phyloP scores from a whole-genome alignment of 1,140 invertebrate species.

The Musca vetustissima region DNA sequence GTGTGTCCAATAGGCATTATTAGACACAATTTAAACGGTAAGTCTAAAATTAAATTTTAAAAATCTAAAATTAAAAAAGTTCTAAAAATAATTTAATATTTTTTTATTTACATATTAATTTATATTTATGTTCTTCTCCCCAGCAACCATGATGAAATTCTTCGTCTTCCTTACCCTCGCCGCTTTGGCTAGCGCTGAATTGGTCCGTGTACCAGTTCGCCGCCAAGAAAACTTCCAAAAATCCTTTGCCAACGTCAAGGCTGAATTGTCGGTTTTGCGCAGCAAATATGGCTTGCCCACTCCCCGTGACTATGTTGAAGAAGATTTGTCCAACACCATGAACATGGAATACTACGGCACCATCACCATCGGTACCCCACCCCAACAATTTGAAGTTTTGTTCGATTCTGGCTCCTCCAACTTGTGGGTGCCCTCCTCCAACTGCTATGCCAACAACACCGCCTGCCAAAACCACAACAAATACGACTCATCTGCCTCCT shows the following conservation, averaged over 20 bases:
- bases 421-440: constrained; percentile 96
- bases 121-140: too few relatives aligned
- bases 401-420: constrained; percentile 99
- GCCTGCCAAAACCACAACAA: constrained; percentile 86
- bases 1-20: too few relatives aligned
- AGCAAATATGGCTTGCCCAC: constrained; percentile 34
- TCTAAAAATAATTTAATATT: too few relatives aligned
- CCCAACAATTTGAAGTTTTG: constrained; percentile 92
- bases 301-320: background rate
- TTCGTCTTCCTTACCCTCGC: constrained; percentile 32
- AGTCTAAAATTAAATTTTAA: too few relatives aligned
- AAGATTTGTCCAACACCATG: constrained; percentile 37
- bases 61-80: too few relatives aligned
- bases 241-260: constrained; percentile 26
- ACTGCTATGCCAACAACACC: constrained; percentile 68
- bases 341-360: constrained; percentile 62
- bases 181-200: constrained; percentile 34
- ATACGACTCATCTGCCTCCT: constrained; percentile 84
- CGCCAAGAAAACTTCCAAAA: constrained; percentile 33
- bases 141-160: constrained; percentile 36
- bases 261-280: constrained; percentile 32
- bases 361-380: constrained; percentile 89
- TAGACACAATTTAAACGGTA: too few relatives aligned
- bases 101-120: too few relatives aligned
- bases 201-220: constrained; percentile 39